Evolutionary conservation across 2,113 vertebrate genomes (phyloP), one percentile per base, ranked within the genome.

Genomic region (Oxyruncus cristatus): DNA sequence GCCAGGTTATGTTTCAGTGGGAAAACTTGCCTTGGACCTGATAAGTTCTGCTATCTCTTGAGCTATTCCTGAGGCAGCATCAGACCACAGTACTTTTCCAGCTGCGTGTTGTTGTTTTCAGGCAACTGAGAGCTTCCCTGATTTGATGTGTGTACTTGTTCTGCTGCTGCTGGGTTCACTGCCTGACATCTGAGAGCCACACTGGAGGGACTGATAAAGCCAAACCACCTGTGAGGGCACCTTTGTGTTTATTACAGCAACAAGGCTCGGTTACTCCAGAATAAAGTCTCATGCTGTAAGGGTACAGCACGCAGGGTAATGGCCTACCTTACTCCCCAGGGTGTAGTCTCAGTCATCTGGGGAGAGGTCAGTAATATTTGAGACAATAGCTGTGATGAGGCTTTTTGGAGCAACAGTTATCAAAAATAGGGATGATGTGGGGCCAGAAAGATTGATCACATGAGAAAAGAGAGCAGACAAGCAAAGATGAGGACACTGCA

Each of bases 1-100:
- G 49, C 15, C 58, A 68, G 95, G 20, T 95, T 88, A 8, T 71
- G 23, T 97, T 97, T 95, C 95, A 96, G 61, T 50, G 65, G 70
- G 86, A 94, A 92, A 94, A 74, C 61, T 84, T 94, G 56, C 41
- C 74, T 91, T 84, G 58, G 58, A 49, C 52, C 49, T 72, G 49
- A 21, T 93, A 84, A 90, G 63, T 92, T 62, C 39, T 93, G 30
- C 88, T 96, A 86, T 72, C 85, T 93, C 73, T 84, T 22, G 32
- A 89, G 58, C 47, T 61, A 1, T 77, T 93, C 55, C 65, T 81
- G 83, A 73, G 68, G 46, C 80, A 94, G 56, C 33, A 15, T 62
- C 11, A 17, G 72, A 63, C 50, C 46, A 37, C 33, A 37, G 52
- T 62, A n/a, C 52, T 49, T 42, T 62, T 96, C 42, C 35, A 59